Evolutionary conservation across 2,113 vertebrate genomes (phyloP), one percentile per base, ranked within the genome.

Genomic region (Indicator indicator): DNA sequence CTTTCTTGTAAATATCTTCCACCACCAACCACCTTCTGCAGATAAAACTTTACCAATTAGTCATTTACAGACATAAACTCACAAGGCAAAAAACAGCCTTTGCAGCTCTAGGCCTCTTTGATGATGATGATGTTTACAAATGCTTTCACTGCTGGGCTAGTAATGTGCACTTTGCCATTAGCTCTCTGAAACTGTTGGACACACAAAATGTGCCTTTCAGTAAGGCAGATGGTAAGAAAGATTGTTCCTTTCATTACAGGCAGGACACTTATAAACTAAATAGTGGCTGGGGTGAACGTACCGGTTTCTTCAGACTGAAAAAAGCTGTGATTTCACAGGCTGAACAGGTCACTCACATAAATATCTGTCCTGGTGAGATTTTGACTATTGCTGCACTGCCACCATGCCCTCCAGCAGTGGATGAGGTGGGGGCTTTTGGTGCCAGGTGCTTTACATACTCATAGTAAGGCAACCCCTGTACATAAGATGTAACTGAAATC

Each of bases 11-110:
- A 97, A 97, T 97, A 95, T 94, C 96, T 95, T 94, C 95, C 73
- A 91, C 95, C 95, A 92, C 73, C 97, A 95, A 96, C 94, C 92
- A 97, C 95, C 97, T 97, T 95, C 95, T 97, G 94, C 90, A 96
- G 97, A 97, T 97, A 97, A 97, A 97, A 94, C 94, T 96, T 97
- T 86, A 93, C 96, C 97, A 96, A 97, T 97, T 97, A 97, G 96
- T 97, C 97, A 97, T 97, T 97, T 96, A 93, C 89, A 97, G 96
- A 97, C 96, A 90, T 96, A 96, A 93, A 91, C 95, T 96, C 90
- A 89, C 93, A 94, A 95, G 96, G 97, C 96, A 93, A 97, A 97
- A 97, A 94, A 86, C 94, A 96, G 96, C 90, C 89, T 96, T 92
- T 88, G 91, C 96, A 89, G 90, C 91, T 95, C 75, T n/a, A 79